Base-by-base conservation (phyloP, 2,888 invertebrate species). In the Drosophila niveifrons region DNA sequence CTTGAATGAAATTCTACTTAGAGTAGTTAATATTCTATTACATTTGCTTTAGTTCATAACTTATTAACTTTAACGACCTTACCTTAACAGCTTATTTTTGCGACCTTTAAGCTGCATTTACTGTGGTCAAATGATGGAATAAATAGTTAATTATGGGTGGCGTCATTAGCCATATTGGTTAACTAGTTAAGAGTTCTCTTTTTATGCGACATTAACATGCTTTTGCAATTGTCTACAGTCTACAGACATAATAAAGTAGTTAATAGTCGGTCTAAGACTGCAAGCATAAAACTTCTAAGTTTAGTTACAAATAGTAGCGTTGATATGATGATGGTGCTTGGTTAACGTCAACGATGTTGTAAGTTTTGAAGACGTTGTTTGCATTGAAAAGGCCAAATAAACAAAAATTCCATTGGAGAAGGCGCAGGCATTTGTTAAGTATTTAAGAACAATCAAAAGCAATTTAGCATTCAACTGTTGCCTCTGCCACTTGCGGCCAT, bases 361-460 rank as follows among this genome's bases (percentile, higher is more conserved):
- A 15, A 13, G 23, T 39, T 57, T 48, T 15, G 17, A 34, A 63
- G 34, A 65, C 58, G 65, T 36, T 51, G 65, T 39, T 59, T 52
- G 65, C 59, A 47, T 71, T 50, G 61, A 46, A 62, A 66, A 66
- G 48, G 62, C 62, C 61, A 71, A 66, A 34, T 46, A 53, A 58
- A 53, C 57, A 50, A 28, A 50, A 28, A 57, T 50, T 72, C 66
- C 66, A 71, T 48, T 71, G 72, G 36, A 39, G 72, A 31, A 39
- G 57, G 43, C 52, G 31, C 31, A 61, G 61, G 53, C 59, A 61
- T 66, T 66, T 66, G 70, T 71, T 46, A 57, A 58, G 57, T 64
- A 64, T 72, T 72, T 72, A 62, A 73, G 64, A 64, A 72, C 73
- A 73, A 73, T 73, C 73, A 72, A 73, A 72, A 61, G 44, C 63